A percentile compares a stretch with the other conserved stretches of the same genome.
Evolutionary conservation across 2,113 vertebrate species (phyloP).

Genomic region (Mirounga angustirostris): DNA sequence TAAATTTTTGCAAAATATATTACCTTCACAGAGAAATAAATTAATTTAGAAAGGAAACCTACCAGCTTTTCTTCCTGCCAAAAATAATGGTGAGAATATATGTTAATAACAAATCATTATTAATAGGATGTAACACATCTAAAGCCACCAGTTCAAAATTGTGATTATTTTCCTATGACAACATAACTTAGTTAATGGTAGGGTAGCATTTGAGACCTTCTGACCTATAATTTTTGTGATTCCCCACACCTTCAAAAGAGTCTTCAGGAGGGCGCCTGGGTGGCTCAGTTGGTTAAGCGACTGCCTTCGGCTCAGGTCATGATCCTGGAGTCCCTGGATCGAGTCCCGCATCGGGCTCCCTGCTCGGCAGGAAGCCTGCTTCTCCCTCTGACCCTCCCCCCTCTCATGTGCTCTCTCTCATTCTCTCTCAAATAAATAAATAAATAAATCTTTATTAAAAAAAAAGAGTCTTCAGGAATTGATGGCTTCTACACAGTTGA

Average conservation of each 20-base stretch:
- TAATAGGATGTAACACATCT: constrained; percentile 66
- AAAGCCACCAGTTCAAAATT: constrained; percentile 64
- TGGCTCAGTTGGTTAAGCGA: too few relatives aligned
- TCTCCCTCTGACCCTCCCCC: too few relatives aligned
- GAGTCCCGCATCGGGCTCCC: too few relatives aligned
- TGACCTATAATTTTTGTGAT: accelerated
- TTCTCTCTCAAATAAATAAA: too few relatives aligned
- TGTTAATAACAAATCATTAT: constrained; percentile 57
- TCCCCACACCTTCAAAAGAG: neutral
- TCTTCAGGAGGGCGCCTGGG: too few relatives aligned
- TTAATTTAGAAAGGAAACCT: constrained; percentile 28
- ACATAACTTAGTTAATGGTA: neutral
- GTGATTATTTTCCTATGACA: constrained; percentile 41
- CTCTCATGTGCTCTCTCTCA: too few relatives aligned
- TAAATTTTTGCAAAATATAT: neutral
- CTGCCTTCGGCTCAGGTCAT: too few relatives aligned
- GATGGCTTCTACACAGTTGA: neutral
- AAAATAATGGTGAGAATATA: constrained; percentile 56
- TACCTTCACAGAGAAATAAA: neutral
- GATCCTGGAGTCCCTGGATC: too few relatives aligned
- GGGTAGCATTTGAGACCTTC: neutral
- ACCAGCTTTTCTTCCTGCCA: neutral
- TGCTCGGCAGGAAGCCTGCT: too few relatives aligned
- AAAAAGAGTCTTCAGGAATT: neutral
- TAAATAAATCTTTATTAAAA: too few relatives aligned